A percentile compares a stretch with the other conserved stretches of the same genome.
These are phyloP conservation scores for Eremobia ochroleuca DNA, from an alignment of 2,888 invertebrate species.

Conservation along the genomic window DNA sequence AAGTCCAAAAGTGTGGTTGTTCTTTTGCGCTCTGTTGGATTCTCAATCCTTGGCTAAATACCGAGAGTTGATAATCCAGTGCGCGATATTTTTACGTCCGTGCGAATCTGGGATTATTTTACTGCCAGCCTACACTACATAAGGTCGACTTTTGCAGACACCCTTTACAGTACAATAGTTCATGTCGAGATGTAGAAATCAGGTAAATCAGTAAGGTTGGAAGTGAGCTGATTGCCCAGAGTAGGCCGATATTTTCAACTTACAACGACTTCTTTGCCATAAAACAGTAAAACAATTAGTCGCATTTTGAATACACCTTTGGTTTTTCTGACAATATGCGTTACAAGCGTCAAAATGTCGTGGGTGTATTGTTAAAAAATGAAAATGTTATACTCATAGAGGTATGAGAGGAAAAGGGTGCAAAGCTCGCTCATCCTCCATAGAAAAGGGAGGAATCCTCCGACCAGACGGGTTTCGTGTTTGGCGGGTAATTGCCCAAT, in stretches of 20 bases:
- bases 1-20: not conserved
- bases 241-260: not conserved
- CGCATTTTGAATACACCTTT: slow-evolving; percentile 6
- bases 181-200: too few relatives aligned
- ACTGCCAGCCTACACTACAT: not conserved
- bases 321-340: not conserved
- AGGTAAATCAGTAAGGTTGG: not conserved
- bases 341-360: slow-evolving; percentile 12
- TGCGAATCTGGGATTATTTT: not conserved
- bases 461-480: too few relatives aligned
- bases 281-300: not conserved
- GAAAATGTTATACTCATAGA: too few relatives aligned
- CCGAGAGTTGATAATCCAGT: too few relatives aligned
- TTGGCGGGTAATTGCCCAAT: too few relatives aligned
- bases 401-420: too few relatives aligned
- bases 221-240: not conserved
- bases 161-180: not conserved
- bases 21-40: not conserved
- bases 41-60: too few relatives aligned
- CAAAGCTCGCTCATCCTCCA: too few relatives aligned
- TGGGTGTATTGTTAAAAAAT: slow-evolving; percentile 8
- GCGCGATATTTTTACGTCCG: too few relatives aligned
- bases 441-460: too few relatives aligned
- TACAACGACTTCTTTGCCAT: not conserved
- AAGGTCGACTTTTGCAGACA: not conserved